Percentiles rank a stretch among this genome's conserved stretches.
These are phyloP conservation scores for Heteromyza rotundicornis DNA, from an alignment of 2,888 invertebrate genomes.

Conservation along the genomic window DNA sequence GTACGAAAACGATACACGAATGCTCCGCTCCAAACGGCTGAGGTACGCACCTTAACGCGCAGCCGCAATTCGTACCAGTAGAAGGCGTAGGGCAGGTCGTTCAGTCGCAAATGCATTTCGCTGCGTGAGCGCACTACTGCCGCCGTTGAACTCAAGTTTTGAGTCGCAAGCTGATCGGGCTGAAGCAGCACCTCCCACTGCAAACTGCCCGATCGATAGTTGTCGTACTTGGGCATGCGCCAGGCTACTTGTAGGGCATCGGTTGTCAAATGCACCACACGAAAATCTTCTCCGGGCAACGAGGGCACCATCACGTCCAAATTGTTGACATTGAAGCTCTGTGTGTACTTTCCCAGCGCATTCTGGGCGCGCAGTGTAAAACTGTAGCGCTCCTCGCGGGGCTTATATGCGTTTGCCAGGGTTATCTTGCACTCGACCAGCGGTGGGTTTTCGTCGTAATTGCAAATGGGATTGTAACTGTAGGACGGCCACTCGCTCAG, in stretches of 20 bases:
- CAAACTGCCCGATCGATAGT: constrained; percentile 37
- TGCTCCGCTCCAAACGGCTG: constrained; percentile 73
- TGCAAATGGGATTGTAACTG: constrained; percentile 40
- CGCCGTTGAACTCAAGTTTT: constrained; percentile 27
- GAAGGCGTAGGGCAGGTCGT: constrained; percentile 46
- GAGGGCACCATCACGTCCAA: constrained; percentile 48
- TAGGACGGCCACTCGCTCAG: constrained; percentile 27
- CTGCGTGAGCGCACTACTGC: constrained; percentile 30
- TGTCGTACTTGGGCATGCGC: constrained; percentile 48
- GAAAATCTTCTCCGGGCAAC: constrained; percentile 45
- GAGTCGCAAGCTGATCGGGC: constrained; percentile 38
- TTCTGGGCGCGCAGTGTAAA: constrained; percentile 71
- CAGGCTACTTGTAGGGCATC: constrained; percentile 48
- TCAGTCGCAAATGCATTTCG: constrained; percentile 44
- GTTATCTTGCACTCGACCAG: constrained; percentile 51
- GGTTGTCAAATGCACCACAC: constrained; percentile 40
- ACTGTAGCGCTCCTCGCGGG: constrained; percentile 63
- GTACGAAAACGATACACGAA: constrained; percentile 70
- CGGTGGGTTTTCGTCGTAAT: constrained; percentile 41
- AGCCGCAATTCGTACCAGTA: constrained; percentile 69
- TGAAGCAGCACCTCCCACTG: constrained; percentile 48
- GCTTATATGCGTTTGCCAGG: constrained; percentile 59
- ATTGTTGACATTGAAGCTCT: constrained; percentile 42
- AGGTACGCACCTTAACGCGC: constrained; percentile 71
- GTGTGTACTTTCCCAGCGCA: constrained; percentile 65